Base-by-base conservation (phyloP, 2,888 invertebrate species). In the Oscheius sp. region DNA sequence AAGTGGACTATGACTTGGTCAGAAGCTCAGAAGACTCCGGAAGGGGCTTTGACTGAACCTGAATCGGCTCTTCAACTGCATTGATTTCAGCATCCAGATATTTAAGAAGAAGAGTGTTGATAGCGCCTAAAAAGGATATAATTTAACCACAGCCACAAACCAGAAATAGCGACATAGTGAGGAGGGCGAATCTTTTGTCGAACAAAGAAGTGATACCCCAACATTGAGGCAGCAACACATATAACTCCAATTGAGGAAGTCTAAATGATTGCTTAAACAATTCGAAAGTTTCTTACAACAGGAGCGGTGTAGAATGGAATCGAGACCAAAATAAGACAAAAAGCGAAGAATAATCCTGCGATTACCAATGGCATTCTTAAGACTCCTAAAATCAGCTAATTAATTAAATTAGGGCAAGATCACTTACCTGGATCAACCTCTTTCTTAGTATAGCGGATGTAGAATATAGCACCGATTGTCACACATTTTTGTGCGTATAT, bases 301-400 rank as follows among this genome's bases (percentile, higher is more conserved):
- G 42, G 25, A 25, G 29, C 48, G 1, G 64, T 52, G 55, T 79
- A 73, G 52, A 85, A 83, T 31, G 85, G 85, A 10, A 85, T 76
- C 42, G 83, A 69, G 5, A 85, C 83, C 37, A 86, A 65, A 4
- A 75, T 80, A 45, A 78, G 46, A 25, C 80, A 82, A 37, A 85
- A 74, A 31, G 73, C 65, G 58, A 80, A 73, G 70, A 84, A 85
- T n/a, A 82, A 20, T 1, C 74, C 12, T 0, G 78, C 68, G 63
- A 80, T 71, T 17, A 74, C 27, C 45, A 80, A 52, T 0, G 85
- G 85, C 45, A 85, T 78, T 27, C 78, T 72, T 45, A 85, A 79
- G n/a, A 82, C 84, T 8, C 81, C 85, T 39, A 77, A 72, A 71
- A 79, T 3, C 2, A 10, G 2, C 27, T 3, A 17, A 8, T 12